A percentile compares a stretch with the other conserved stretches of the same genome.
Evolutionary conservation across 2,113 vertebrate species (phyloP).

Genomic region (Butorides virescens): DNA sequence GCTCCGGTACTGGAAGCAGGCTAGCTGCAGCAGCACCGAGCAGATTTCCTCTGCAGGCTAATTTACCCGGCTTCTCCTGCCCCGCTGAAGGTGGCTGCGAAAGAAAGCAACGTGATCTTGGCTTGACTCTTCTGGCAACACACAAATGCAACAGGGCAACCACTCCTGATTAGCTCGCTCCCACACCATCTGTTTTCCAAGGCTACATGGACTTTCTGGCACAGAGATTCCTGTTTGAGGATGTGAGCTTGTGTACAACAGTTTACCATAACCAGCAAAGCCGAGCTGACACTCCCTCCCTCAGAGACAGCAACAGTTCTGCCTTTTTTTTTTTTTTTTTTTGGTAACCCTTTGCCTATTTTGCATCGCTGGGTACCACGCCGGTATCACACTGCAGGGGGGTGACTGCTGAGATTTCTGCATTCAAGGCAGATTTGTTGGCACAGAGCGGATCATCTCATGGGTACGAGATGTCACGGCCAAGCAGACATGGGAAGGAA

Average conservation of each 20-base stretch:
- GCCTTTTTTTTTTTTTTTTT: background rate
- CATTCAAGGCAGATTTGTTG: background rate
- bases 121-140: slow-evolving; percentile 44
- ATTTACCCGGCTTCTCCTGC: background rate
- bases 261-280: slow-evolving; percentile 49
- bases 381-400: background rate
- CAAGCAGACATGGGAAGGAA: background rate
- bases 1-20: background rate
- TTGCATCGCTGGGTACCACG: background rate
- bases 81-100: slow-evolving; percentile 5
- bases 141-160: slow-evolving; percentile 35
- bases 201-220: slow-evolving; percentile 51
- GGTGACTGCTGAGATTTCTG: background rate
- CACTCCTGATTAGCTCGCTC: slow-evolving; percentile 32
- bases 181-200: slow-evolving; percentile 56
- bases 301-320: slow-evolving; percentile 15
- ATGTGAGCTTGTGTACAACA: slow-evolving; percentile 52
- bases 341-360: slow-evolving; percentile 8
- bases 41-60: background rate
- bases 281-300: slow-evolving; percentile 38
- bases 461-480: background rate
- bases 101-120: background rate
- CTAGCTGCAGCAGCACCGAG: background rate
- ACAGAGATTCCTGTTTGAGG: slow-evolving; percentile 31
- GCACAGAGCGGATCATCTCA: background rate